These are phyloP conservation scores for Megalops cyprinoides DNA, from an alignment of 2,797 vertebrate genomes.

Conservation along the genomic window DNA sequence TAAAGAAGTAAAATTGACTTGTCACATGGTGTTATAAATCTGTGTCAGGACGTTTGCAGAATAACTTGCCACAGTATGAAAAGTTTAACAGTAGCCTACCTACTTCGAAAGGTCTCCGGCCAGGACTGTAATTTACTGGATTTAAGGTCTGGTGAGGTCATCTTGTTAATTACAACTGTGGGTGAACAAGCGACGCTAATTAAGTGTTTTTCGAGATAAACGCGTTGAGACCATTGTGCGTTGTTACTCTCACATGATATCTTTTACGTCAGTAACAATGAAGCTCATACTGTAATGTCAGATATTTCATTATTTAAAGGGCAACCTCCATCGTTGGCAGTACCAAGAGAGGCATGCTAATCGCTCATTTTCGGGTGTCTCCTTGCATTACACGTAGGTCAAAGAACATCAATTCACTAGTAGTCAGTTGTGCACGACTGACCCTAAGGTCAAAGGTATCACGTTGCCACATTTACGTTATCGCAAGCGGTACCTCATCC, in stretches of 20 bases:
- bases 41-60: no score
- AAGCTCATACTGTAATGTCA: not conserved
- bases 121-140: slow-evolving; percentile 2
- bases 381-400: not conserved
- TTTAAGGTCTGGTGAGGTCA: slow-evolving; percentile 7
- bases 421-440: not conserved
- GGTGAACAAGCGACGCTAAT: slow-evolving; percentile 15
- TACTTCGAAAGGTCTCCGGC: not conserved
- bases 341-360: slow-evolving; percentile 1
- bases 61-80: not conserved
- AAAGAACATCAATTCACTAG: not conserved
- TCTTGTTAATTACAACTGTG: slow-evolving; percentile 22
- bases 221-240: not conserved
- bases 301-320: not conserved
- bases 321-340: not conserved
- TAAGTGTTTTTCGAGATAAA: slow-evolving; percentile 6
- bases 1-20: no score
- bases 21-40: no score
- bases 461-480: not conserved
- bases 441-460: not conserved
- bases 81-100: not conserved
- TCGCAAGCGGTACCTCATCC: not conserved
- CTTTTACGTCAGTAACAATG: no score
- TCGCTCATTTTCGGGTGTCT: not conserved
- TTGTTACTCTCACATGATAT: not conserved